Conservation (phyloP, 2,113 vertebrate species). For the pig (Sus scrofa) region DNA sequence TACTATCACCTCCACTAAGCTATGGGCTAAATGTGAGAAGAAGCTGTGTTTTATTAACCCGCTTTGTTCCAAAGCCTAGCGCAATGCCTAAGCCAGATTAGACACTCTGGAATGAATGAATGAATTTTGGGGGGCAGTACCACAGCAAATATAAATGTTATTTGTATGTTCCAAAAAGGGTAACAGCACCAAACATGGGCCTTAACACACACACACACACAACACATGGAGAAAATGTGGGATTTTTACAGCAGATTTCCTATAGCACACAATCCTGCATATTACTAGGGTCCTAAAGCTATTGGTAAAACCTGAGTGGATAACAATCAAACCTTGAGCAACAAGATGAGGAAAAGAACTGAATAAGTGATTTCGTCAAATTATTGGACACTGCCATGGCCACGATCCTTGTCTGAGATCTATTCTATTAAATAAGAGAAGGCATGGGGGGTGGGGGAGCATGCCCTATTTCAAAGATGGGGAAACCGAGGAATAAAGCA, state of each 20-base stretch:
- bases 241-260: not conserved
- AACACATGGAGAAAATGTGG: not conserved
- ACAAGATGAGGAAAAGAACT: not conserved
- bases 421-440: not conserved
- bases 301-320: not conserved
- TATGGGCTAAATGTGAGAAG: not conserved
- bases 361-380: not conserved
- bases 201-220: not conserved
- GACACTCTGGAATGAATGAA: not conserved
- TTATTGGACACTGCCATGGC: not conserved
- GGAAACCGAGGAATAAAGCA: not conserved
- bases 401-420: not conserved
- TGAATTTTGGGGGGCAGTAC: not conserved
- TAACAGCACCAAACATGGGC: not conserved
- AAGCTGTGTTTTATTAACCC: not conserved
- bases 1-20: not conserved
- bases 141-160: not conserved
- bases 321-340: not conserved
- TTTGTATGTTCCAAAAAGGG: not conserved
- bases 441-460: rapidly evolving
- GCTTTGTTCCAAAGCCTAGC: not conserved
- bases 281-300: not conserved
- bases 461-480: not conserved
- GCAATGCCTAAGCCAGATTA: not conserved
- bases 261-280: not conserved